Evolutionary conservation across 1,140 invertebrate species (phyloP).

Genomic region (Drosophila nannoptera): DNA sequence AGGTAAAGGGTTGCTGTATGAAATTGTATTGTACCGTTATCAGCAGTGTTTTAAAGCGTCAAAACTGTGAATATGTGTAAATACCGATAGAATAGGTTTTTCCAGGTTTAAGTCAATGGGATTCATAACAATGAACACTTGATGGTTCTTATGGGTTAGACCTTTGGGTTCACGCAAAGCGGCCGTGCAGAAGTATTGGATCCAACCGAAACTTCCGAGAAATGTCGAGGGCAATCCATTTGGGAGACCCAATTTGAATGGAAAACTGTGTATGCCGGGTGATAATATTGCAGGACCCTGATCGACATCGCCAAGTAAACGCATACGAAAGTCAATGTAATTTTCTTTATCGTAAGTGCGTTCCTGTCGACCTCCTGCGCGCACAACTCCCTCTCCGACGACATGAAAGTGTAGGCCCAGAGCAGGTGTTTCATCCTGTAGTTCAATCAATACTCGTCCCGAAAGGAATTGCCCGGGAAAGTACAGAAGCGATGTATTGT

Average conservation of each 20-base stretch:
- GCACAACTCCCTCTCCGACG: conserved; percentile 94
- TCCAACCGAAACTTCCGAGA: conserved; percentile 95
- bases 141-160: conserved; percentile 95
- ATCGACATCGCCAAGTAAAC: conserved; percentile 91
- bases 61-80: conserved; percentile 46
- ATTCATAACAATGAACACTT: conserved; percentile 98
- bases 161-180: conserved; percentile 93
- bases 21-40: neutral
- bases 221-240: conserved; percentile 95
- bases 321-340: conserved; percentile 97
- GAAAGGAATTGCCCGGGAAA: conserved; percentile 95
- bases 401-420: conserved; percentile 95
- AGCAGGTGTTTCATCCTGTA: conserved; percentile 95
- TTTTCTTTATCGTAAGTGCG: conserved; percentile 94
- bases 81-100: conserved; percentile 91
- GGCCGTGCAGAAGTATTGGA: conserved; percentile 96
- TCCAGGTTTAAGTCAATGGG: conserved; percentile 96
- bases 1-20: conserved; percentile 91
- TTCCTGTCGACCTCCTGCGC: conserved; percentile 87
- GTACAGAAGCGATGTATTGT: conserved; percentile 94
- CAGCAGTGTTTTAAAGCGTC: neutral
- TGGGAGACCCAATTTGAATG: conserved; percentile 94
- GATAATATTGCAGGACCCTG: conserved; percentile 90
- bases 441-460: conserved; percentile 92
- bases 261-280: conserved; percentile 96